Base-by-base conservation (phyloP, 1,140 invertebrate species). In the Sarcophaga peregrina region DNA sequence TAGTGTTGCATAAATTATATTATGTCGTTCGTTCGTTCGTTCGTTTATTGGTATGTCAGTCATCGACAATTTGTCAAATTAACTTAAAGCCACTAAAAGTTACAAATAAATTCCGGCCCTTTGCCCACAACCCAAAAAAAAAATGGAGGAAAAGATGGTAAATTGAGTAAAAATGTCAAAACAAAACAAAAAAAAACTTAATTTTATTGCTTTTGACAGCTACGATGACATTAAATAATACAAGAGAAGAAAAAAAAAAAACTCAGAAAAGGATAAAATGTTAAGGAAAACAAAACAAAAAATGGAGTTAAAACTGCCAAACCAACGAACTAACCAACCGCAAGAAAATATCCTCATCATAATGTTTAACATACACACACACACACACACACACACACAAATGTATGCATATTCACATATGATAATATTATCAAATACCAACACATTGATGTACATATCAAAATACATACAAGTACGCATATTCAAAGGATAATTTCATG, bases 21-120 rank as follows among this genome's bases (percentile, higher is more conserved):
- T n/a, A n/a, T n/a, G n/a, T n/a, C n/a, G n/a, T n/a, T n/a, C n/a
- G n/a, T n/a, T n/a, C 10, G 62, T 68, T 20, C 8, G 62, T 8
- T 20, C 20, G n/a, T 58, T 20, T 68, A 68, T 62, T 8, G 6
- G 20, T 20, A 8, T 68, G 62, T 68, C 62, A 68, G 62, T 68
- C 62, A 68, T 68, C 62, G 62, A 25, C 62, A 68, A 68, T 68
- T 68, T 68, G 62, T 68, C 62, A 68, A 68, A 68, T 68, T 68
- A 68, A 68, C 62, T 68, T 68, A 68, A 68, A 68, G 62, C 62
- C 62, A 68, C 62, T 20, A 68, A 68, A 68, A 68, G 62, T 68
- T 68, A 68, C 62, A 68, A 68, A n/a, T 20, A 68, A 68, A 68
- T n/a, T 8, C 17, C 15, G 8, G 1, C 25, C 25, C 25, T 37